Conservation (phyloP, 1,140 invertebrate species). For the Pomphorhynchus laevis region DNA sequence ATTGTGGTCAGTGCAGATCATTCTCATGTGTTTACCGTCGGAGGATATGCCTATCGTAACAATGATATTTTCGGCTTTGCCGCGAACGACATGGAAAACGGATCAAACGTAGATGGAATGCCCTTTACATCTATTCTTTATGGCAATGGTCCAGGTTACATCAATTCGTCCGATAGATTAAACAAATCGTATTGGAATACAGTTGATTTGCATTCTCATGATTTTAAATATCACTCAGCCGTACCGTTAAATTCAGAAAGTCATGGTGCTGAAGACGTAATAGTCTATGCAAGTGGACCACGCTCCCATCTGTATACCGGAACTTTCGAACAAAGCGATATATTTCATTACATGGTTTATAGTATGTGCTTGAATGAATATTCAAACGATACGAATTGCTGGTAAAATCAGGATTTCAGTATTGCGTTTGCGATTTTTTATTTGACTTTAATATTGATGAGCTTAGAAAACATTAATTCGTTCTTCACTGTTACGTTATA, state of each 20-base stretch:
- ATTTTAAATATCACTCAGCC: conserved; percentile 18
- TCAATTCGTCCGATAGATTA: background rate
- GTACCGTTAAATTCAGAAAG: conserved; percentile 29
- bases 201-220: background rate
- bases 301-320: conserved; percentile 43
- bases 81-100: background rate
- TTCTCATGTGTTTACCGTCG: conserved; percentile 20
- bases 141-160: conserved; percentile 16
- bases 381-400: no score
- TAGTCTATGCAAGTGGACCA: conserved; percentile 26
- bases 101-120: background rate
- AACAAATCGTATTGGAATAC: background rate
- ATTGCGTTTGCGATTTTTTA: no score
- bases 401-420: no score
- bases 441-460: no score
- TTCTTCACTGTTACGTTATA: no score
- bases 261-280: conserved; percentile 12
- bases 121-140: conserved; percentile 16
- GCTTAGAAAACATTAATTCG: no score
- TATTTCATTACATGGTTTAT: no score
- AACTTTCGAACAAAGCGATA: no score
- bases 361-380: no score
- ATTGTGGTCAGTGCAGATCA: conserved; percentile 60
- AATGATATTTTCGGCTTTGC: conserved; percentile 12
- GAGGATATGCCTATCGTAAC: conserved; percentile 10